Conservation (phyloP, 2,888 invertebrate genomes). For the Malachius bipustulatus region DNA sequence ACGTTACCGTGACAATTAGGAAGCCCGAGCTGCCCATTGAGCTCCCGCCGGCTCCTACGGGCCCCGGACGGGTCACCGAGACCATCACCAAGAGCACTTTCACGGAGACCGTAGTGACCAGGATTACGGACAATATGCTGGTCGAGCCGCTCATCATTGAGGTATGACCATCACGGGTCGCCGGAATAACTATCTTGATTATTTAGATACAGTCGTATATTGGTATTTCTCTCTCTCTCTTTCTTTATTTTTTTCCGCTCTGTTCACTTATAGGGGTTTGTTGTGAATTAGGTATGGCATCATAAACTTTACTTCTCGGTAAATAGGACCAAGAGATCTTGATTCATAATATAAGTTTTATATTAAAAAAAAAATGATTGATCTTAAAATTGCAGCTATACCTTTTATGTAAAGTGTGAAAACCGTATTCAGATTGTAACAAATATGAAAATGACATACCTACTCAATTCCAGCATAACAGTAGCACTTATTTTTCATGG, state of each 20-base stretch:
- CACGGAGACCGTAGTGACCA: slow-evolving; percentile 89
- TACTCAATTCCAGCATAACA: too few relatives aligned
- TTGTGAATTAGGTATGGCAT: too few relatives aligned
- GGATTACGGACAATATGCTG: slow-evolving; percentile 86
- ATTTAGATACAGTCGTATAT: slow-evolving; percentile 9
- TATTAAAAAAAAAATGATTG: too few relatives aligned
- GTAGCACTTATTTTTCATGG: too few relatives aligned
- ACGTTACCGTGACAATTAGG: slow-evolving; percentile 73
- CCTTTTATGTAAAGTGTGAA: too few relatives aligned
- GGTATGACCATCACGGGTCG: slow-evolving; percentile 47
- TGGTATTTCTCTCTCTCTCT: slow-evolving; percentile 10
- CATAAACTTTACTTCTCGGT: too few relatives aligned
- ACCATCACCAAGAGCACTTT: slow-evolving; percentile 92
- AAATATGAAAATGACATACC: too few relatives aligned
- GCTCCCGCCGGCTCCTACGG: slow-evolving; percentile 72
- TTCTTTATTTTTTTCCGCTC: slow-evolving; percentile 3
- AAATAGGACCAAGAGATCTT: too few relatives aligned
- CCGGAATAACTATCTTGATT: slow-evolving; percentile 12
- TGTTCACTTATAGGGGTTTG: not conserved
- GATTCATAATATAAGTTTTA: too few relatives aligned
- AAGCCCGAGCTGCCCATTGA: slow-evolving; percentile 54
- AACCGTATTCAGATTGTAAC: too few relatives aligned
- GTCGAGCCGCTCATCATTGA: slow-evolving; percentile 76
- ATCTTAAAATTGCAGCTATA: too few relatives aligned
- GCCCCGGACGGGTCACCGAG: slow-evolving; percentile 81